A percentile compares a stretch with the other conserved stretches of the same genome.
phyloP scores from a whole-genome alignment of 2,797 vertebrate species.

The Myotis myotis region DNA sequence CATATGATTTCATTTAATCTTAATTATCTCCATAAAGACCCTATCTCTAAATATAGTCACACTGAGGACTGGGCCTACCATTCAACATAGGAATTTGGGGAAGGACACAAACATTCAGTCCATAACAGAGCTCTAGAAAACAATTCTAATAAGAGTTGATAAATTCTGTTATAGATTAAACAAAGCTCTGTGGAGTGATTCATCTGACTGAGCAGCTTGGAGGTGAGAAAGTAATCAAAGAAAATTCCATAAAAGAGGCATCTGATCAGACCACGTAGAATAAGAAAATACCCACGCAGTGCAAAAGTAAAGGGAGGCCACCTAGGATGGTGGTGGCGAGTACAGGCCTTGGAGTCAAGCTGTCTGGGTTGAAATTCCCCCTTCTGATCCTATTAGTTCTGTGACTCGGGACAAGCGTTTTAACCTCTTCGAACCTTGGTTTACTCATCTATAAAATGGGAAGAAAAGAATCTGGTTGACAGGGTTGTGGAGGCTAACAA shows the following conservation, averaged over 20 bases:
- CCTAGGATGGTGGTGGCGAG: accelerated
- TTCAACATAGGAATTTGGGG: not conserved
- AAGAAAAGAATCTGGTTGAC: not conserved
- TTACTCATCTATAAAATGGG: not conserved
- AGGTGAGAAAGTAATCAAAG: not conserved
- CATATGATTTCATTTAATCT: not conserved
- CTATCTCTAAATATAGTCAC: not conserved
- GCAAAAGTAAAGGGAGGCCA: not conserved
- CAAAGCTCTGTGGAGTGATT: not conserved
- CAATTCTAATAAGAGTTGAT: not conserved
- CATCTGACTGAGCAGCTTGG: not conserved
- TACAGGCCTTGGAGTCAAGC: too few relatives aligned
- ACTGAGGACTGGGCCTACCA: not conserved
- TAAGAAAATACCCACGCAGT: not conserved
- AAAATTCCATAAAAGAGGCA: not conserved
- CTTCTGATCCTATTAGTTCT: not conserved
- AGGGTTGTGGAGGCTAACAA: not conserved
- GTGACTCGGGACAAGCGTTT: not conserved
- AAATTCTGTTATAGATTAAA: not conserved
- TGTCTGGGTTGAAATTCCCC: not conserved
- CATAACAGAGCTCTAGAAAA: not conserved
- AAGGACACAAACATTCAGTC: not conserved
- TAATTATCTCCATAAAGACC: not conserved
- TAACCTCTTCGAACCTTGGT: not conserved
- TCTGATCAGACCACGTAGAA: not conserved